Conservation (phyloP, 2,113 vertebrate species). For the Melanerpes aurifrons region DNA sequence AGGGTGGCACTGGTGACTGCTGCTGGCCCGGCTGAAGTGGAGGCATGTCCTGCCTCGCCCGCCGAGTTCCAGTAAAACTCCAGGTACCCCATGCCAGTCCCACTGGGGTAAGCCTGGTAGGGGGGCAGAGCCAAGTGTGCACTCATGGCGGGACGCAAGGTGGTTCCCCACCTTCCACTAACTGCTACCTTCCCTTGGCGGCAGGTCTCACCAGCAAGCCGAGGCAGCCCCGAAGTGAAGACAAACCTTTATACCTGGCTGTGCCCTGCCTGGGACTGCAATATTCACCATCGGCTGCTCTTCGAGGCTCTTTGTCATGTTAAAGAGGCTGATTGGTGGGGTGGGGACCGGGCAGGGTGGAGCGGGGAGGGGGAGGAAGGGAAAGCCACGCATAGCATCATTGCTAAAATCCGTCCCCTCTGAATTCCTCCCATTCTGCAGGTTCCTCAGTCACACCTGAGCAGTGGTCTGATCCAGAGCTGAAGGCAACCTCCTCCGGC, state of each 20-base stretch:
- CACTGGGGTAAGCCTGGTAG: not conserved
- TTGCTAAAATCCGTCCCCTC: conserved; percentile 18
- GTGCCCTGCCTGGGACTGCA: not conserved
- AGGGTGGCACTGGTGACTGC: not conserved
- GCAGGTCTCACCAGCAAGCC: not conserved
- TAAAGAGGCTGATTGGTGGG: conserved; percentile 54
- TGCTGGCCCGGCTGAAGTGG: rapidly evolving
- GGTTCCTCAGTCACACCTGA: not conserved
- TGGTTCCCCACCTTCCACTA: not conserved
- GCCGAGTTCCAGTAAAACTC: conserved; percentile 18
- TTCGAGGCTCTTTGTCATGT: conserved; percentile 54
- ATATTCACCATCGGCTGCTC: not conserved
- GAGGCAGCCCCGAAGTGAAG: not conserved
- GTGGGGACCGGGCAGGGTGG: conserved; percentile 11
- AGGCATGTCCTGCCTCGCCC: not conserved
- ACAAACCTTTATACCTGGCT: conserved; percentile 39
- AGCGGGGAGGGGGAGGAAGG: not conserved
- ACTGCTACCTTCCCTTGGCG: not conserved
- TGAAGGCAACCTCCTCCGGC: not conserved
- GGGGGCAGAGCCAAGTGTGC: conserved; percentile 36
- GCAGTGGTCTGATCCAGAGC: not conserved
- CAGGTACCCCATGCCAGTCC: not conserved
- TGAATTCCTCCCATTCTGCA: conserved; percentile 31
- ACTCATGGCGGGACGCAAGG: not conserved
- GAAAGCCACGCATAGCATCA: not conserved